Evolutionary conservation across 2,888 invertebrate species (phyloP).

Genomic region (Orthonevra nobilis): DNA sequence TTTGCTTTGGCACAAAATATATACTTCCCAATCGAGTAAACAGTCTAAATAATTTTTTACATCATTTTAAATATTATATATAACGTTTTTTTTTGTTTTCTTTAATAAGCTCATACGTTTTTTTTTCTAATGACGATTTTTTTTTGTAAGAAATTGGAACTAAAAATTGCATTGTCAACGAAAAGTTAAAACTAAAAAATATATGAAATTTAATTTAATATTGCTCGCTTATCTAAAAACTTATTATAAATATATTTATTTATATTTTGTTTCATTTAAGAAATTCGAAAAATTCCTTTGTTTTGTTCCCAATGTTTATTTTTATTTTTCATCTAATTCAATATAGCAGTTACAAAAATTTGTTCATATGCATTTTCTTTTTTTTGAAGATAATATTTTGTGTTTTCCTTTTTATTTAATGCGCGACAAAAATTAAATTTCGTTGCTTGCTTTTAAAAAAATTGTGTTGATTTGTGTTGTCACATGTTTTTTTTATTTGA

Average conservation of each 20-base stretch:
- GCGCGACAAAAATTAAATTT: constrained; percentile 67
- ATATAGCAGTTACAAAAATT: constrained; percentile 60
- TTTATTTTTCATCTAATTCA: constrained; percentile 50
- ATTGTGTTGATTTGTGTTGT: constrained; percentile 51
- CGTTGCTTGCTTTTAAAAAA: constrained; percentile 69
- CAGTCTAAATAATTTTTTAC: constrained; percentile 68
- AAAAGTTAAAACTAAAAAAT: constrained; percentile 49
- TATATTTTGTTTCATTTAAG: constrained; percentile 73
- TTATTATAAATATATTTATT: constrained; percentile 60
- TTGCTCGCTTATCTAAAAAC: constrained; percentile 69
- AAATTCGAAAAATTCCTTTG: constrained; percentile 79
- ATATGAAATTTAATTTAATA: constrained; percentile 58
- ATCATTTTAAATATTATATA: constrained; percentile 55
- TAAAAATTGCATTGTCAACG: constrained; percentile 66
- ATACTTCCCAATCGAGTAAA: constrained; percentile 70
- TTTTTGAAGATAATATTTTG: constrained; percentile 46
- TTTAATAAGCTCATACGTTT: constrained; percentile 65
- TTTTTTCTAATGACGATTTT: constrained; percentile 30
- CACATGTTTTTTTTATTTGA: constrained; percentile 39
- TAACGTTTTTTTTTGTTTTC: constrained; percentile 51
- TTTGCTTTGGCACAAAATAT: constrained; percentile 72
- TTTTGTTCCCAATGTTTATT: constrained; percentile 76
- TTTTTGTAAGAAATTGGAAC: constrained; percentile 51
- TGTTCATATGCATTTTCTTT: constrained; percentile 44
- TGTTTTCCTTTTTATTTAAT: constrained; percentile 63